Base-by-base conservation (phyloP, 2,888 invertebrate genomes). In the Argyra leucocephala region DNA sequence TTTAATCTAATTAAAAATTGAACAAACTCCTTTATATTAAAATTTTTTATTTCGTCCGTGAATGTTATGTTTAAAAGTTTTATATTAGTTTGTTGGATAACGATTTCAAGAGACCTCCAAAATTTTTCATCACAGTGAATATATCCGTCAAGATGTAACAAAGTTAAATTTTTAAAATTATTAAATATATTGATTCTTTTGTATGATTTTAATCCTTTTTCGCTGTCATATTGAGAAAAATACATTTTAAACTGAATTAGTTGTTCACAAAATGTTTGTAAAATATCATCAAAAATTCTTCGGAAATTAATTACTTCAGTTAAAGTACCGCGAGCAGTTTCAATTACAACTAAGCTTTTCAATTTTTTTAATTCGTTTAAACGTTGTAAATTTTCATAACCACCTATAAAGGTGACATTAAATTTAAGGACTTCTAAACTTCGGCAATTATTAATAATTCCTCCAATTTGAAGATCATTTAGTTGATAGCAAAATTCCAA, bases 171-270 rank as follows among this genome's bases (percentile, higher is more conserved):
- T 61, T 61, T n/a, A 18, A 61, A 26, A 21, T 31, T 21, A n/a
- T 61, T 26, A 10, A 61, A 21, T 3, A 22, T 10, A 21, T 61
- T 21, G 31, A 61, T 31, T 31, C 61, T 61, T 26, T 24, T 26
- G 15, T 48, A 48, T 21, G 6, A 15, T n/a, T 61, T 61, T 31
- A 61, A 31, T 18, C 26, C 31, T 24, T 61, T 31, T n/a, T 61
- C 61, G 21, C 31, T 18, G 31, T 61, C 61, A 61, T 24, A 61
- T 61, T 61, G 61, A 10, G 21, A 31, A 61, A 61, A 61, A 61
- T 26, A 21, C 6, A 31, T 61, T 61, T 61, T 61, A n/a, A 61
- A 61, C 15, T 10, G 22, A 23, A 18, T 6, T 23, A 59, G 23
- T 59, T 59, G 59, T 1, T 23, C 18, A 23, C 12, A 23, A 23